phyloP scores from a whole-genome alignment of 1,140 invertebrate species.

The Drosophila azteca region DNA sequence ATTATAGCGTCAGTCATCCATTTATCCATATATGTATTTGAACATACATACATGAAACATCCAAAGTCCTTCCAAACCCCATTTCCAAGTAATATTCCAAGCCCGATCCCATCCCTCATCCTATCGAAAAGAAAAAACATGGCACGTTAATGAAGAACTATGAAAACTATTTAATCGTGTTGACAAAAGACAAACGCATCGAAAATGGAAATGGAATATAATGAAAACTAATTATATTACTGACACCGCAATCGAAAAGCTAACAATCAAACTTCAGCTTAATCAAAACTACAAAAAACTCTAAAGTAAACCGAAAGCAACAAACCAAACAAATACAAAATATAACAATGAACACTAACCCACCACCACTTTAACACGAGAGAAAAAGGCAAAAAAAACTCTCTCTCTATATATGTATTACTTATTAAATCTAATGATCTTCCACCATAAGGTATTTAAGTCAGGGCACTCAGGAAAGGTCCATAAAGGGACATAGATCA shows the following conservation, averaged over 20 bases:
- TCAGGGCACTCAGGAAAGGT: conserved; percentile 22
- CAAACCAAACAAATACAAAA: conserved; percentile 36
- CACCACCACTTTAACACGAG: conserved; percentile 25
- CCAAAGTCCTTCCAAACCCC: no score
- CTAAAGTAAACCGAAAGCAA: conserved; percentile 32
- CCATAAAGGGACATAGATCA: conserved; percentile 3
- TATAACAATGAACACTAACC: conserved; percentile 42
- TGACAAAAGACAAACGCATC: conserved; percentile 21
- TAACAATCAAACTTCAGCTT: conserved; percentile 54
- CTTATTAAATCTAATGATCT: conserved; percentile 34
- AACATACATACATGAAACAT: conserved; percentile 3
- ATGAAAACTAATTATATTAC: conserved; percentile 22
- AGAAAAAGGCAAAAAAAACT: conserved; percentile 33
- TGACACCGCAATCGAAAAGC: conserved; percentile 39
- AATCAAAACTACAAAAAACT: conserved; percentile 46
- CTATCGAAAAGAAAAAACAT: conserved; percentile 52
- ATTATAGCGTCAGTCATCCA: conserved; percentile 38
- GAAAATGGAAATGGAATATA: conserved; percentile 31
- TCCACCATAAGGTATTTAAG: conserved; percentile 41
- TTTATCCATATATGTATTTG: conserved; percentile 10
- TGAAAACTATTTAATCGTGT: conserved; percentile 39
- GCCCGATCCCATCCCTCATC: conserved; percentile 14
- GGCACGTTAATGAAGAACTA: conserved; percentile 62
- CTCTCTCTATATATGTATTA: conserved; percentile 16
- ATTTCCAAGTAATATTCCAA: conserved; percentile 7